phyloP scores from a whole-genome alignment of 2,797 vertebrate species.

The Rhinichthys osculus region DNA sequence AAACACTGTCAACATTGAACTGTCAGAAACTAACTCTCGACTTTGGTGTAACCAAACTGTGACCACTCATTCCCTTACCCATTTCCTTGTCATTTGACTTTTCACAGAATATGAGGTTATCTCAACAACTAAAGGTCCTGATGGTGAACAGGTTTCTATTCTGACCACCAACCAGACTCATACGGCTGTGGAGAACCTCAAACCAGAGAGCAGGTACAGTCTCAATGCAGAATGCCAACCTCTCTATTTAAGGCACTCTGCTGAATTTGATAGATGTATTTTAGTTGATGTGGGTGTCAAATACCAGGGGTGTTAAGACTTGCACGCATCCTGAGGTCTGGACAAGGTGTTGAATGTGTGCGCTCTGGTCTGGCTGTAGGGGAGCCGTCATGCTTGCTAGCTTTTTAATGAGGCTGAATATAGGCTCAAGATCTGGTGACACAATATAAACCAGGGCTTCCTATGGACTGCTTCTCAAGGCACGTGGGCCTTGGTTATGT shows the following conservation, averaged over 20 bases:
- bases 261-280: constrained; percentile 24
- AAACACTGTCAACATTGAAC: background rate
- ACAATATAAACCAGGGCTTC: constrained; percentile 59
- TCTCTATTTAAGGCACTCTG: constrained; percentile 3
- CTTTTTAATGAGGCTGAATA: constrained; percentile 56
- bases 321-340: constrained; percentile 20
- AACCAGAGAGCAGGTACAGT: constrained; percentile 90
- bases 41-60: background rate
- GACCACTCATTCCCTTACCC: background rate
- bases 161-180: constrained; percentile 93
- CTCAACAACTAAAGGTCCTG: constrained; percentile 87
- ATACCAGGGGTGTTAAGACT: constrained; percentile 22
- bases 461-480: constrained; percentile 47
- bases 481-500: constrained; percentile 48
- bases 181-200: constrained; percentile 92
- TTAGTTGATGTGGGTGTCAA: constrained; percentile 21
- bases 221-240: background rate
- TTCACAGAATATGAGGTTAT: constrained; percentile 90
- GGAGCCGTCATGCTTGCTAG: constrained; percentile 37
- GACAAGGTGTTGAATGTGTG: constrained; percentile 11
- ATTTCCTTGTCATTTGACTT: constrained; percentile 8
- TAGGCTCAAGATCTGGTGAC: constrained; percentile 54
- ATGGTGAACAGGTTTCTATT: constrained; percentile 86
- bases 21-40: background rate
- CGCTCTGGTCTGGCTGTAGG: constrained; percentile 18